Percentiles rank a stretch among this genome's conserved stretches.
phyloP scores from a whole-genome alignment of 2,113 vertebrate species.

The Aphyosemion australe region DNA sequence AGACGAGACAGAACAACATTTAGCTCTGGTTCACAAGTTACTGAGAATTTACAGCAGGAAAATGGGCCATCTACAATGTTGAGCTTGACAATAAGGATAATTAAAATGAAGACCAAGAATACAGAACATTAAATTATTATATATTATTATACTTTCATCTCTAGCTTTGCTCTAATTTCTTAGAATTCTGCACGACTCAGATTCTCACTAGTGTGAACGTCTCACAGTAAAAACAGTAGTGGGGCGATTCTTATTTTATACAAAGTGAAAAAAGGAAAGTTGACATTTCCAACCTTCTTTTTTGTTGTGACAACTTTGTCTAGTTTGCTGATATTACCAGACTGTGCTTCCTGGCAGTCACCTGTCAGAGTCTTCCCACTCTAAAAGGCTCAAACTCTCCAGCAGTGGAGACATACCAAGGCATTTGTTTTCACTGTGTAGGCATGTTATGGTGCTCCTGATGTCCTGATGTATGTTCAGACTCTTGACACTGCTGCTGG shows the following conservation, averaged over 20 bases:
- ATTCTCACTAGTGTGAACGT: not conserved
- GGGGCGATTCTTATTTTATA: slow-evolving; percentile 16
- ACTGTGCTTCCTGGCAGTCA: not conserved
- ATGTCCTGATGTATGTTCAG: not conserved
- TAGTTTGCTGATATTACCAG: not conserved
- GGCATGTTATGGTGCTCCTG: not conserved
- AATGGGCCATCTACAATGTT: not conserved
- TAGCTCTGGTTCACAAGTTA: slow-evolving; percentile 2
- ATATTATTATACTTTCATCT: too few relatives aligned
- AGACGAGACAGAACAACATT: slow-evolving; percentile 20
- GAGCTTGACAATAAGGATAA: too few relatives aligned
- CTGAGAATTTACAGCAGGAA: too few relatives aligned
- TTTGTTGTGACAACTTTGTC: not conserved
- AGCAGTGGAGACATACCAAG: not conserved
- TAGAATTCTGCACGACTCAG: too few relatives aligned
- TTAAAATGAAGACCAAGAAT: too few relatives aligned
- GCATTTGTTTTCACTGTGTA: not conserved
- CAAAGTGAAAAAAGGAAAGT: not conserved
- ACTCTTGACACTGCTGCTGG: too few relatives aligned
- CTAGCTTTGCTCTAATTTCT: not conserved
- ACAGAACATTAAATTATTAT: too few relatives aligned
- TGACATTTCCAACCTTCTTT: not conserved
- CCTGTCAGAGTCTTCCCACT: not conserved
- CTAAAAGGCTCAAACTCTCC: not conserved
- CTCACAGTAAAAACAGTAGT: not conserved